phyloP scores from a whole-genome alignment of 35 echinoderm and acorn worm species.

The Stichopus chloronotus region DNA sequence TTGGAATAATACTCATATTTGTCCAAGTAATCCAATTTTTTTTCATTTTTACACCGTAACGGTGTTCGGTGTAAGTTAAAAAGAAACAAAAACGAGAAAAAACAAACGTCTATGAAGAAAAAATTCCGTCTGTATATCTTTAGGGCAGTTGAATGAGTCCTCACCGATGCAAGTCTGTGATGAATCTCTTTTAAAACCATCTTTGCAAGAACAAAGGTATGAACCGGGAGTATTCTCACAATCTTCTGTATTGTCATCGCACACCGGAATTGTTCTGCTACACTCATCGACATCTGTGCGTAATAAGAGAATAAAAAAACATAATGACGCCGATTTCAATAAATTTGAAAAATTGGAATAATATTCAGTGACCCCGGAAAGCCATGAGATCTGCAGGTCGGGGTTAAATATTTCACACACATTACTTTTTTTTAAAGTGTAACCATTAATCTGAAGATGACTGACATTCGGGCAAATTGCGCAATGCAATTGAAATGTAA shows the following conservation, averaged over 20 bases:
- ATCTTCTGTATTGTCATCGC: background rate
- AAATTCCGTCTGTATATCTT: background rate
- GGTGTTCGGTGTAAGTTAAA: background rate
- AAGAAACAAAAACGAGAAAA: background rate
- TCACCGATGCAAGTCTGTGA: no score
- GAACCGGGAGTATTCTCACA: constrained; percentile 35
- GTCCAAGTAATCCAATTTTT: background rate
- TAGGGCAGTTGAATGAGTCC: background rate
- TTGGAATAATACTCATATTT: no score
- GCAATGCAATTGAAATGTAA: background rate
- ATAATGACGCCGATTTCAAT: background rate
- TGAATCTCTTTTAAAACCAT: background rate
- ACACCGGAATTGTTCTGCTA: background rate
- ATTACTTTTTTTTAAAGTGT: background rate
- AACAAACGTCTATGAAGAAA: no score
- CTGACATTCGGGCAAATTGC: background rate
- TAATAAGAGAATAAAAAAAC: background rate
- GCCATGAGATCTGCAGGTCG: no score
- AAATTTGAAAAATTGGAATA: background rate
- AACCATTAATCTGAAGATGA: background rate
- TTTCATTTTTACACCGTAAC: background rate
- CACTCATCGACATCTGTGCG: constrained; percentile 55
- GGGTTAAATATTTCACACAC: background rate
- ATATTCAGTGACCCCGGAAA: background rate
- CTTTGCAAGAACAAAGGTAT: constrained; percentile 21